phyloP scores from a whole-genome alignment of 2,797 vertebrate genomes.

The Thaleichthys pacificus region DNA sequence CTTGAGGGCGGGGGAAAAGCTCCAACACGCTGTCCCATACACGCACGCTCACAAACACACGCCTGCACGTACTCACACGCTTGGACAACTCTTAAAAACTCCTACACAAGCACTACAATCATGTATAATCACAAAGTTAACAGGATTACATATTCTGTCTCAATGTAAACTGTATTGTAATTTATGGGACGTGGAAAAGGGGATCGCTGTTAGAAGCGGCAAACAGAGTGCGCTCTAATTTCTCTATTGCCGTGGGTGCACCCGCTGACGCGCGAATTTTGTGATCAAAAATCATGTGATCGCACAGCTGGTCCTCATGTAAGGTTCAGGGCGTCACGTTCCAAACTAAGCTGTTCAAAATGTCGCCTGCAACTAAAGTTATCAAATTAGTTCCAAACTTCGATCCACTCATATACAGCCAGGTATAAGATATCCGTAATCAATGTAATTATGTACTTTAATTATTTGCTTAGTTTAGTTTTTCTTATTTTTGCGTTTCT shows the following conservation, averaged over 20 bases:
- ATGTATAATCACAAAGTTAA: neutral
- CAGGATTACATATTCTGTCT: neutral
- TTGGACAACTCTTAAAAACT: neutral
- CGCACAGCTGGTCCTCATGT: neutral
- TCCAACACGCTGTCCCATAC: neutral
- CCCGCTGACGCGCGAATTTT: neutral
- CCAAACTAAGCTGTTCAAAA: slow-evolving; percentile 1
- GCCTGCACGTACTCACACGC: neutral
- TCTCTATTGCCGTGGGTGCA: neutral
- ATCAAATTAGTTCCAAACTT: neutral
- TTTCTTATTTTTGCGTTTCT: neutral
- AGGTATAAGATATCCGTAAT: too few species aligned
- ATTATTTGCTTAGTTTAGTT: neutral
- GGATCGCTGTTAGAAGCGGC: neutral
- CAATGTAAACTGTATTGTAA: neutral
- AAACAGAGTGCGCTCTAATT: neutral
- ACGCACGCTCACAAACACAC: neutral
- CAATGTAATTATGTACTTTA: neutral
- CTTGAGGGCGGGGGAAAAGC: neutral
- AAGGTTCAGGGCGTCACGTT: neutral
- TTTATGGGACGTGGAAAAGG: neutral
- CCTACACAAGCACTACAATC: neutral
- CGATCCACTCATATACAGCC: neutral
- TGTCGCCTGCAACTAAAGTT: neutral
- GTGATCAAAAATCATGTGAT: neutral